phyloP scores from a whole-genome alignment of 92 coral and sea anemone species.

The Virgularia gustaviana region DNA sequence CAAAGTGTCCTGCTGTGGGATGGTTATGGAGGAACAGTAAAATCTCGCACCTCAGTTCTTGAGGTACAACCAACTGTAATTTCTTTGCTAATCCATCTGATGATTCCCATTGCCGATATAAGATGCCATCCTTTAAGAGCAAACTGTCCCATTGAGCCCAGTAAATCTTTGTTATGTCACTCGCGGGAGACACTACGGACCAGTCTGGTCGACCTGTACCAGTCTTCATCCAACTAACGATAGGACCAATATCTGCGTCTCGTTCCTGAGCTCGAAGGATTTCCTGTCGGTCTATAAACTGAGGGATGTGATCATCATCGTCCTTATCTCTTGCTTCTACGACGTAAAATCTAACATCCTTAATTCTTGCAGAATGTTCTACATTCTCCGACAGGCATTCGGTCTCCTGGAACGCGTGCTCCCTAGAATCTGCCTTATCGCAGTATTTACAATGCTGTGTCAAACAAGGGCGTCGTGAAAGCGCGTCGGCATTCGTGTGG shows the following conservation, averaged over 20 bases:
- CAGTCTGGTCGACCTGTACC: constrained; percentile 14
- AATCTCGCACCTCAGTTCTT: constrained; percentile 9
- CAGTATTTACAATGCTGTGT: no score
- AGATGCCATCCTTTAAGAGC: constrained; percentile 9
- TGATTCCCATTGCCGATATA: constrained; percentile 42
- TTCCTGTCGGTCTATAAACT: no score
- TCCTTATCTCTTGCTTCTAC: no score
- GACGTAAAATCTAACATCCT: no score
- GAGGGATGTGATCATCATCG: no score
- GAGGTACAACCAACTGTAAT: constrained; percentile 6
- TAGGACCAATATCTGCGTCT: neutral
- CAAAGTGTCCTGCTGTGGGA: constrained; percentile 38
- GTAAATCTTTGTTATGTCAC: neutral
- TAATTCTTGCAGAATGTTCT: no score
- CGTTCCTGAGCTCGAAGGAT: neutral
- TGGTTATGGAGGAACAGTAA: constrained; percentile 19
- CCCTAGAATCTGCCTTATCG: no score
- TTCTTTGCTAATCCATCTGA: neutral
- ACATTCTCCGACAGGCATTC: no score
- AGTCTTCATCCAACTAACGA: constrained; percentile 1
- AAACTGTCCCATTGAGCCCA: constrained; percentile 21
- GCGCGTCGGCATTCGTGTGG: constrained; percentile 31
- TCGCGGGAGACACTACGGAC: neutral
- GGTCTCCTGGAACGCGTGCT: no score
- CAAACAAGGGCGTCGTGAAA: constrained; percentile 18